phyloP scores from a whole-genome alignment of 2,797 vertebrate genomes.

The Buceros bicornis region DNA sequence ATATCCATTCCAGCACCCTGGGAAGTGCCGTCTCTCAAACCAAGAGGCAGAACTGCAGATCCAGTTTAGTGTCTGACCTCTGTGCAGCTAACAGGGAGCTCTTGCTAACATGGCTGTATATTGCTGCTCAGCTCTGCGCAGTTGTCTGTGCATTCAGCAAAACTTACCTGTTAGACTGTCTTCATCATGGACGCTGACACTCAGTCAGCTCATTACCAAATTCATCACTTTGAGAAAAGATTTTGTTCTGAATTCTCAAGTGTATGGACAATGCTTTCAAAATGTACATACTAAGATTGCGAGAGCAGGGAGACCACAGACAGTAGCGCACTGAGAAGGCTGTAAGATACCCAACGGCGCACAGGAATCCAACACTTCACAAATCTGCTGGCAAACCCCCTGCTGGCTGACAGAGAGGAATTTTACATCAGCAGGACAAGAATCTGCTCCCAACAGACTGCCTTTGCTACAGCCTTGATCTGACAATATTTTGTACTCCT shows the following conservation, averaged over 20 bases:
- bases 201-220: background rate
- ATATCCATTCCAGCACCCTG: background rate
- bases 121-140: background rate
- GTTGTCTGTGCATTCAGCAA: background rate
- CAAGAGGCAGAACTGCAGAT: background rate
- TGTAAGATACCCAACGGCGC: background rate
- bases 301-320: background rate
- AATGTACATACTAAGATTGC: background rate
- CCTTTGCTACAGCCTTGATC: background rate
- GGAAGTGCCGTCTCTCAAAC: background rate
- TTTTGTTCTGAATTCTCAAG: background rate
- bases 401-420: background rate
- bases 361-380: rapidly evolving
- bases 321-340: background rate
- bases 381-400: background rate
- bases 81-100: background rate
- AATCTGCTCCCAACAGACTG: background rate
- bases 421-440: background rate
- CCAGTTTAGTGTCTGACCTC: background rate
- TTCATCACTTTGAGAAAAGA: background rate
- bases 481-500: background rate
- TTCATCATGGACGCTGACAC: background rate
- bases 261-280: background rate
- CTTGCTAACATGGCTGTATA: background rate
- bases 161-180: background rate